A percentile compares a stretch with the other conserved stretches of the same genome.
Evolutionary conservation across 2,113 vertebrate species (phyloP).

Genomic region (Ptilonorhynchus violaceus): DNA sequence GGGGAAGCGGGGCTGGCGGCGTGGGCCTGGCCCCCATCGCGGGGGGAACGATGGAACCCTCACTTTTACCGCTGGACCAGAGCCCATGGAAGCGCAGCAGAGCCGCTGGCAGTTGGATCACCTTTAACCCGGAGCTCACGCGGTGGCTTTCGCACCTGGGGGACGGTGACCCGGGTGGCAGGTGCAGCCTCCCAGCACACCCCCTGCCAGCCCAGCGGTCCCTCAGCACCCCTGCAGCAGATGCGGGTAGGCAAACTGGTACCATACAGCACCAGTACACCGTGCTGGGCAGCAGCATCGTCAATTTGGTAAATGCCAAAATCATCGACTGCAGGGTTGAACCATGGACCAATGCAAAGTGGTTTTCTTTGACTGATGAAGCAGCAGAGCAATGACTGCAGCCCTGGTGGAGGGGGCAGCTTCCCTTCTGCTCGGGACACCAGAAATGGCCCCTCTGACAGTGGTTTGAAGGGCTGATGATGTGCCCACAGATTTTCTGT

Average conservation of each 20-base stretch:
- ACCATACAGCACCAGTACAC: fast-evolving
- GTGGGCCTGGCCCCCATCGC: not conserved
- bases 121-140: not conserved
- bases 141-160: fast-evolving
- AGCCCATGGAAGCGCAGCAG: not conserved
- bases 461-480: not conserved
- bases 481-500: fast-evolving
- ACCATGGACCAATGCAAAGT: fast-evolving
- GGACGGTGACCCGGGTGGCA: not conserved
- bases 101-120: not conserved
- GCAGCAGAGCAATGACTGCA: not conserved
- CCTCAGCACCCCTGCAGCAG: not conserved
- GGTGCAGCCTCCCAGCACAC: not conserved
- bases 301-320: not conserved
- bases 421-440: not conserved
- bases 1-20: not conserved
- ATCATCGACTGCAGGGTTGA: fast-evolving
- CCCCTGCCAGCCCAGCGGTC: not conserved
- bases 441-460: not conserved
- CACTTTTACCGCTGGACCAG: not conserved
- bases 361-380: not conserved
- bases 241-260: fast-evolving
- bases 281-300: not conserved
- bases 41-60: not conserved
- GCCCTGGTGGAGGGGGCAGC: not conserved